A percentile compares a stretch with the other conserved stretches of the same genome.
These are phyloP conservation scores for Aspidiotus rigidus DNA, from an alignment of 2,888 invertebrate genomes.

Conservation along the genomic window DNA sequence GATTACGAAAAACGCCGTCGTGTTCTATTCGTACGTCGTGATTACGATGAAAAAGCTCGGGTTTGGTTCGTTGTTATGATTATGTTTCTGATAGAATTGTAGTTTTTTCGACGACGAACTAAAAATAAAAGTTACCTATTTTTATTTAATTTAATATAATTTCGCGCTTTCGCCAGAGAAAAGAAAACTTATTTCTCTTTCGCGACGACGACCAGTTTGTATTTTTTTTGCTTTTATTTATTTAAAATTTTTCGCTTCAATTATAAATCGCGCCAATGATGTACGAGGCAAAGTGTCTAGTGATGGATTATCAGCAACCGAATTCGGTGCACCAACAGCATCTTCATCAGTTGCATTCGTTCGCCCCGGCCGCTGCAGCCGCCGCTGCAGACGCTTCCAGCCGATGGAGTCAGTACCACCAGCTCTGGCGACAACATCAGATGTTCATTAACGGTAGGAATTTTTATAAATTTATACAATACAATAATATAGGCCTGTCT, in stretches of 20 bases:
- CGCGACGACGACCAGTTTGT: not conserved
- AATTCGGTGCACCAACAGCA: constrained; percentile 45
- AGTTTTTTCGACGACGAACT: too few relatives aligned
- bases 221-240: not conserved
- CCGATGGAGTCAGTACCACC: constrained; percentile 64
- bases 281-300: constrained; percentile 41
- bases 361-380: constrained; percentile 40
- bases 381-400: constrained; percentile 41
- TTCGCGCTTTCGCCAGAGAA: too few relatives aligned
- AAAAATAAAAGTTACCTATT: too few relatives aligned
- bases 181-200: too few relatives aligned
- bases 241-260: constrained; percentile 7
- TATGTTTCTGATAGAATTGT: too few relatives aligned
- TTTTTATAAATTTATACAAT: too few relatives aligned
- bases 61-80: not conserved
- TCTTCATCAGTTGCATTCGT: constrained; percentile 53
- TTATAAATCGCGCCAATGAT: constrained; percentile 32
- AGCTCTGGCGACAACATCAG: constrained; percentile 66
- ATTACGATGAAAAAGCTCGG: constrained; percentile 1
- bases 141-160: too few relatives aligned
- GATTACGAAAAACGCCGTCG: not conserved
- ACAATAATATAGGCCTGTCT: too few relatives aligned
- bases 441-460: constrained; percentile 53
- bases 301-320: constrained; percentile 44
- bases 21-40: not conserved